Evolutionary conservation across 2,888 invertebrate species (phyloP).

Genomic region (Ophion ellenae): DNA sequence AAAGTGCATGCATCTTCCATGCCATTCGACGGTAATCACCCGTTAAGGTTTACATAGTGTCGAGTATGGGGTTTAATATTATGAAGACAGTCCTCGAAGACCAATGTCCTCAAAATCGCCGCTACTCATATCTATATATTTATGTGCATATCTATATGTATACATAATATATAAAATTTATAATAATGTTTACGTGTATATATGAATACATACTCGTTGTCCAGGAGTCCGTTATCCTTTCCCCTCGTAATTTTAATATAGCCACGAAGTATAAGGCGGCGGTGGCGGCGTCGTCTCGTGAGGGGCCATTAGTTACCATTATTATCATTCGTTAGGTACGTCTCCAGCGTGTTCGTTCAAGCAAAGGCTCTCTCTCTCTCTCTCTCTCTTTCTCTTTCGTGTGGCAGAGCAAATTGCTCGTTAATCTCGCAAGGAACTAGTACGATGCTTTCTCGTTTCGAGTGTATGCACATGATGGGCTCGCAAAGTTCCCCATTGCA

Average conservation of each 20-base stretch:
- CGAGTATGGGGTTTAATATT: too few species aligned
- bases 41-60: too few species aligned
- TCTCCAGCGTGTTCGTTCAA: conserved; percentile 38
- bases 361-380: conserved; percentile 28
- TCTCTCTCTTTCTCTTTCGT: conserved; percentile 13
- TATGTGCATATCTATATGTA: too few species aligned
- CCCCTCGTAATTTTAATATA: conserved; percentile 65
- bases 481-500: conserved; percentile 9
- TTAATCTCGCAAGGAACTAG: conserved; percentile 63
- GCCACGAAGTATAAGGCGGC: conserved; percentile 56
- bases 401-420: conserved; percentile 65
- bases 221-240: conserved; percentile 63
- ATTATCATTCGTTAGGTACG: conserved; percentile 67
- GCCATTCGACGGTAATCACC: too few species aligned
- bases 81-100: too few species aligned
- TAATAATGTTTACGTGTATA: conserved; percentile 1
- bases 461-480: conserved; percentile 13
- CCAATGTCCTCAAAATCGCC: too few species aligned
- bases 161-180: too few species aligned
- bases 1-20: too few species aligned
- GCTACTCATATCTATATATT: too few species aligned
- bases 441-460: conserved; percentile 63
- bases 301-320: conserved; percentile 66
- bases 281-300: conserved; percentile 51
- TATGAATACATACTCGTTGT: conserved; percentile 28